Conservation (phyloP, 2,888 invertebrate species). For the Ditylenchus weischeri region DNA sequence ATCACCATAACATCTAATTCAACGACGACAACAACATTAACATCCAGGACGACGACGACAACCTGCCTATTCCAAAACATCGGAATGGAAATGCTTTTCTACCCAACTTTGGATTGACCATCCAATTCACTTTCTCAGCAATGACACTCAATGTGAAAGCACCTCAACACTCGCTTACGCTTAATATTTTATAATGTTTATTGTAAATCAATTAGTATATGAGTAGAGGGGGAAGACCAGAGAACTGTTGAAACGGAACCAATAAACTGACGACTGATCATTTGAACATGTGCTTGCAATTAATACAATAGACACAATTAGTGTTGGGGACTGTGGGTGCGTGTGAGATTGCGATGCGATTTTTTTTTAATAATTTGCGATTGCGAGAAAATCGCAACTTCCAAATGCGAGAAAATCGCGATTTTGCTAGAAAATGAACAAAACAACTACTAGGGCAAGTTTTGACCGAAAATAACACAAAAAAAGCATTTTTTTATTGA, state of each 20-base stretch:
- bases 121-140: neutral
- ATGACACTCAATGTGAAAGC: neutral
- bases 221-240: neutral
- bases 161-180: conserved; percentile 4
- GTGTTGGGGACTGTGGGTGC: too few species aligned
- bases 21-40: conserved; percentile 8
- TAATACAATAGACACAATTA: neutral
- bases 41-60: conserved; percentile 9
- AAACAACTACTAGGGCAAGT: too few species aligned
- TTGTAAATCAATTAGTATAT: neutral
- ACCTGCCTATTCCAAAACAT: neutral
- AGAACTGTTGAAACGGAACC: conserved; percentile 5
- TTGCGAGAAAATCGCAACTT: too few species aligned
- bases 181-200: neutral
- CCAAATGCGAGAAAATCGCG: too few species aligned
- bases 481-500: too few species aligned
- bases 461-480: too few species aligned
- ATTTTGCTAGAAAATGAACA: too few species aligned
- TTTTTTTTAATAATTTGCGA: too few species aligned
- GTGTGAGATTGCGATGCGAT: too few species aligned
- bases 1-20: neutral
- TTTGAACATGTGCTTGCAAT: neutral
- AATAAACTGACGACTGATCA: conserved; percentile 13
- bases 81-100: conserved; percentile 11
- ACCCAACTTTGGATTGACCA: neutral